Evolutionary conservation across 2,797 vertebrate species (phyloP), one percentile per base, ranked within the genome.

Genomic region (Pteropus rufus): DNA sequence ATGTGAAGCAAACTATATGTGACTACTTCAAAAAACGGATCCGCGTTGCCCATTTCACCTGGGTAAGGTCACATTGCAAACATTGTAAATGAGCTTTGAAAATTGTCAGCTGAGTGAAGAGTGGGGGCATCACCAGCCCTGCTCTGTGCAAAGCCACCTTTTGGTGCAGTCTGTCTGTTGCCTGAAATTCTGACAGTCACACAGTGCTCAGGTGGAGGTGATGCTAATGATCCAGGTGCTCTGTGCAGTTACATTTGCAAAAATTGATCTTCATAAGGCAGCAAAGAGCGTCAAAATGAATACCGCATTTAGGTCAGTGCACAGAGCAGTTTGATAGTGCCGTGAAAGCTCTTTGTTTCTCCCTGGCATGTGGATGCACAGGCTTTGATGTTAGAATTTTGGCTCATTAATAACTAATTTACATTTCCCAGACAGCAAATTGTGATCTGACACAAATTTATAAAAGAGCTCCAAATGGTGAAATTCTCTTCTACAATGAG

Each of bases 401-500:
- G 94, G 94, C 95, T 98, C 96, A 97, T 98, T 98, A 98, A 98
- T 98, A 98, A 97, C 98, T 98, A 97, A 98, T 98, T 98, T 98
- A 98, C 98, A 98, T 98, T 98, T 98, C 97, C 92, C 97, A 98
- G 98, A 97, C 96, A 98, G 97, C 97, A 98, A 98, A 98, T 98
- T 98, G 97, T 96, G 98, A 98, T 98, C 97, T 98, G 98, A 98
- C 97, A 98, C 94, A 98, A 97, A 98, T 98, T 97, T 97, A 95
- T 98, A 98, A 98, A 98, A 97, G 97, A 97, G 92, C 93, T 98
- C 97, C 93, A 94, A 97, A 98, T 98, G 98, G 97, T 96, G 92
- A 97, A 98, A 98, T 96, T 97, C 97, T 97, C 58, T 91, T 94
- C 75, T 95, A 98, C 97, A 98, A 96, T 97, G 97, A 98, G 88